Evolutionary conservation across 2,888 invertebrate genomes (phyloP), one percentile per base, ranked within the genome.

Genomic region (Cremastobaeus sp.): DNA sequence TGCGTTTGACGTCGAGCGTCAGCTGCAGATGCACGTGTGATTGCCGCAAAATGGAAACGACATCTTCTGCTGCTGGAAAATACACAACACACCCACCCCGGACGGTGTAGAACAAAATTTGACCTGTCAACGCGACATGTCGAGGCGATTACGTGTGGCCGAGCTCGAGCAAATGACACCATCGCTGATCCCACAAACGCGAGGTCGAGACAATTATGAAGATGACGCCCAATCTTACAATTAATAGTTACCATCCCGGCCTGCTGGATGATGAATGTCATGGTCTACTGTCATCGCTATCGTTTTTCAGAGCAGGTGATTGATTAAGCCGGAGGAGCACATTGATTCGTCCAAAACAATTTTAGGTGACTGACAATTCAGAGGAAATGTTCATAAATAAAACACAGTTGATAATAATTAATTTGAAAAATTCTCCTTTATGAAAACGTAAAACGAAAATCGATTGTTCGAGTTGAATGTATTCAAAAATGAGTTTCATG

Each of bases 1-100:
- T 83, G 86, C 83, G 80, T 86, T 84, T 86, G 85, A 86, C 86
- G 79, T 83, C 78, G 78, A 78, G 81, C 83, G 83, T 84, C 86
- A 86, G 86, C 85, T 85, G 84, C 82, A 78, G 77, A 78, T 78
- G 80, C 80, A 78, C 74, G 80, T 79, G 81, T 78, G 78, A 60
- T 75, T 72, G 76, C 78, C 76, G 77, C 79, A 72, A 57, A 70
- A 76, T 73, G 65, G 47, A 52, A 70, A 65, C 65, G 72, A 76
- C 73, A 70, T 76, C 76, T 76, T 66, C 73, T 54, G 47, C 62
- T 37, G 57, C 45, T 55, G 64, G 64, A 68, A 75, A 75, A 75
- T 68, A 69, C 59, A 57, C 52, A 43, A 62, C 35, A 64, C 54
- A 62, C 59, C 74, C 69, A 59, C 73, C 37, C 65, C 70, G 76